These are phyloP conservation scores for Acronicta psi DNA, from an alignment of 2,888 invertebrate genomes.

Conservation along the genomic window DNA sequence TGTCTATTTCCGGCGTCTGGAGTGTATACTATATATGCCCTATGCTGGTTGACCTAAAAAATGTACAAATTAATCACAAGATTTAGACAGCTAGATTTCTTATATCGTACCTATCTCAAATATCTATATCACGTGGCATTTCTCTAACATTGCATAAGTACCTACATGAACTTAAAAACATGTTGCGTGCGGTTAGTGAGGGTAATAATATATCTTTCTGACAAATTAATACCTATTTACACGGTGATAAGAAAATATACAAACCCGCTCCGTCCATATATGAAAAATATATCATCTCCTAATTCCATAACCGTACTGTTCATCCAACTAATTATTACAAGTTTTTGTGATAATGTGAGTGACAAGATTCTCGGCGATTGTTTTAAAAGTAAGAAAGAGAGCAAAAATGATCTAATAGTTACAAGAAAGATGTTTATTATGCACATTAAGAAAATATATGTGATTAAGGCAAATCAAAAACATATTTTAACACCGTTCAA, in stretches of 20 bases:
- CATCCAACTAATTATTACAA: slow-evolving; percentile 64
- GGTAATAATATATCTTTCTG: background rate
- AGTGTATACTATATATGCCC: slow-evolving; percentile 45
- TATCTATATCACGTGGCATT: background rate
- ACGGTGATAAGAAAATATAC: slow-evolving; percentile 64
- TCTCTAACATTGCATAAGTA: background rate
- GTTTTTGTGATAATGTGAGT: slow-evolving; percentile 27
- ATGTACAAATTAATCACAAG: too few relatives aligned
- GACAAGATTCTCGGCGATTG: slow-evolving; percentile 14
- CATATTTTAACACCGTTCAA: slow-evolving; percentile 23
- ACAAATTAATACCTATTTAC: slow-evolving; percentile 21
- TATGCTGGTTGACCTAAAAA: slow-evolving; percentile 61
- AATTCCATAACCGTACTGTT: slow-evolving; percentile 80
- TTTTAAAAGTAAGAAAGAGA: slow-evolving; percentile 5
- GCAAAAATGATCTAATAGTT: slow-evolving; percentile 4
- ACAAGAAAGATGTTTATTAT: slow-evolving; percentile 6
- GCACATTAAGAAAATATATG: background rate
- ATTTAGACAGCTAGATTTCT: too few relatives aligned
- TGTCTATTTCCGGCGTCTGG: slow-evolving; percentile 64
- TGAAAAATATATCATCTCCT: slow-evolving; percentile 80
- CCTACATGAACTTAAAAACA: background rate
- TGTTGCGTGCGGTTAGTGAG: slow-evolving; percentile 23
- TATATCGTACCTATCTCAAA: too few relatives aligned
- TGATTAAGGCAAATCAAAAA: background rate
- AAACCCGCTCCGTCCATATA: slow-evolving; percentile 81